Evolutionary conservation across 2,113 vertebrate genomes (phyloP).

Genomic region (Vulpes ferrilata): DNA sequence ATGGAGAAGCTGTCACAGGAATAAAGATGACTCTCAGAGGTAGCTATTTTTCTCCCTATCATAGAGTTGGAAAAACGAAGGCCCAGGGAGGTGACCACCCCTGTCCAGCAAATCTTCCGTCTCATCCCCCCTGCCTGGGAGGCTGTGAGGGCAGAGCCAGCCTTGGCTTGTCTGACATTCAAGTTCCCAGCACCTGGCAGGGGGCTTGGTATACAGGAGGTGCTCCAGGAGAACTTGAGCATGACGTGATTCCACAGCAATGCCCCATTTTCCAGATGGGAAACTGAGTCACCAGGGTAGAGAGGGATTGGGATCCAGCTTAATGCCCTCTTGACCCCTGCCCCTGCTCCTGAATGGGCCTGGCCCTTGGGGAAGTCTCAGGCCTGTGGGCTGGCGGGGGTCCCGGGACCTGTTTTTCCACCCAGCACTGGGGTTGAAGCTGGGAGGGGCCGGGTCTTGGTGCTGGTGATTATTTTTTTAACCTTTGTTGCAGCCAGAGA

Average conservation of each 20-base stretch:
- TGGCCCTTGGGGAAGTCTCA: not conserved
- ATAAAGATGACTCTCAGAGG: not conserved
- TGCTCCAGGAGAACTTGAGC: too few relatives aligned
- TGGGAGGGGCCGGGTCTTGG: not conserved
- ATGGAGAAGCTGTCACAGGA: not conserved
- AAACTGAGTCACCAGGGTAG: not conserved
- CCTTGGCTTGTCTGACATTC: not conserved
- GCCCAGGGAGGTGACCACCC: not conserved
- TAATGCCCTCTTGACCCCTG: not conserved
- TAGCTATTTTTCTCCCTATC: not conserved
- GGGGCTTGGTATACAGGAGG: not conserved
- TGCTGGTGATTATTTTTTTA: not conserved
- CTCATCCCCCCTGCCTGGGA: not conserved
- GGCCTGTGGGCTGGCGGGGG: not conserved
- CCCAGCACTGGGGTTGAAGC: not conserved
- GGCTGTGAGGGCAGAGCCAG: not conserved
- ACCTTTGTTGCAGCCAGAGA: constrained; percentile 56
- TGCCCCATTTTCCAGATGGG: not conserved
- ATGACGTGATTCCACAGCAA: not conserved
- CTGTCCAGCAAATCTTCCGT: not conserved
- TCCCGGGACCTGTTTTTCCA: not conserved
- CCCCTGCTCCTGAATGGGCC: not conserved
- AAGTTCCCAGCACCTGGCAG: fast-evolving
- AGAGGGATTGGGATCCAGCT: not conserved
- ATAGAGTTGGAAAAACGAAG: not conserved